Conservation (phyloP, 2,888 invertebrate genomes). For the Drosophila macrothrix region DNA sequence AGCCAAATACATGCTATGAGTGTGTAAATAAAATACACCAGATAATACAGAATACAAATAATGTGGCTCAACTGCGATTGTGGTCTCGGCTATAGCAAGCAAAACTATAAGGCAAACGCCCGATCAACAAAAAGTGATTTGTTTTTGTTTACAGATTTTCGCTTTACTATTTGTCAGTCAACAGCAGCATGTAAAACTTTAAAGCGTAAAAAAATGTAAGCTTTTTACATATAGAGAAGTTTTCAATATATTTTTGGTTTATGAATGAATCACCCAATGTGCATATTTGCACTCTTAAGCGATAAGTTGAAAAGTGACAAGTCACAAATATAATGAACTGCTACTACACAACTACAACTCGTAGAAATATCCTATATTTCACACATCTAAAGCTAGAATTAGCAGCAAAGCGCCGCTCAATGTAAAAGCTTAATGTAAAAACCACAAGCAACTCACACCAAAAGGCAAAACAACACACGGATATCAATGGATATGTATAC, state of each 20-base stretch:
- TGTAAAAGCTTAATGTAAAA: constrained; percentile 11
- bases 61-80: constrained; percentile 40
- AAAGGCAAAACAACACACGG: constrained; percentile 6
- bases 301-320: not conserved
- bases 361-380: not conserved
- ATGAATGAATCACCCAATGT: constrained; percentile 37
- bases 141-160: constrained; percentile 15
- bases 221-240: constrained; percentile 46
- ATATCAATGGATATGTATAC: constrained; percentile 8
- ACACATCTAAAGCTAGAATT: constrained; percentile 5
- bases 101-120: constrained; percentile 17
- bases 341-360: not conserved
- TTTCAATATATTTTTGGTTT: constrained; percentile 33
- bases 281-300: constrained; percentile 14
- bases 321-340: not conserved
- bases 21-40: constrained; percentile 43
- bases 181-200: constrained; percentile 9
- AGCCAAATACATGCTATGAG: constrained; percentile 21
- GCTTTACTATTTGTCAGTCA: constrained; percentile 15
- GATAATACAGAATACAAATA: constrained; percentile 47
- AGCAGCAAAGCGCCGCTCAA: not conserved
- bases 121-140: constrained; percentile 10
- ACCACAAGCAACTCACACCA: constrained; percentile 16
- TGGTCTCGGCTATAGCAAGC: constrained; percentile 24
- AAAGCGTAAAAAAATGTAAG: constrained; percentile 38